Percentiles rank a stretch among this genome's conserved stretches.
phyloP scores from a whole-genome alignment of 37 sponge, comb jelly and placozoan genomes.

The Beroe ovata region DNA sequence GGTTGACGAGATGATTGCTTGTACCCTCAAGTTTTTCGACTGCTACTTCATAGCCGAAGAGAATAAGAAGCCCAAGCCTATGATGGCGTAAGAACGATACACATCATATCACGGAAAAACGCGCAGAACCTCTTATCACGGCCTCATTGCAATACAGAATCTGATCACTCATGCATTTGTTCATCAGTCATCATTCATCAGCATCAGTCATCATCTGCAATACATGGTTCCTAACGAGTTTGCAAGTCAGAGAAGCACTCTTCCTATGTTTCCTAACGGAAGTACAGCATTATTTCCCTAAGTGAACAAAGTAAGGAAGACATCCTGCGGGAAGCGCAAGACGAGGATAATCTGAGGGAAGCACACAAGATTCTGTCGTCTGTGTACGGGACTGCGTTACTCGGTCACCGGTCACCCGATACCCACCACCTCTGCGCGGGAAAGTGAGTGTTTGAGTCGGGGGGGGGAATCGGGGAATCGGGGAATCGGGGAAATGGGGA shows the following conservation, averaged over 20 bases:
- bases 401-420: conserved; percentile 17
- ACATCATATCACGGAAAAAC: too few relatives aligned
- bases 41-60: conserved; percentile 24
- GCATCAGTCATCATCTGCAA: too few relatives aligned
- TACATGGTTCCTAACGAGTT: too few relatives aligned
- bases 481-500: too few relatives aligned
- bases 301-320: conserved; percentile 51
- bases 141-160: background rate
- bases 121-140: too few relatives aligned
- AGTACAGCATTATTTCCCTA: conserved; percentile 25
- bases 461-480: too few relatives aligned
- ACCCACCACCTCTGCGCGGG: conserved; percentile 47
- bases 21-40: conserved; percentile 63
- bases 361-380: conserved; percentile 62
- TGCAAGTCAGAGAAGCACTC: too few relatives aligned
- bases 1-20: conserved; percentile 53
- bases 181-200: too few relatives aligned
- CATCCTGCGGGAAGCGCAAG: background rate
- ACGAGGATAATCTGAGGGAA: background rate
- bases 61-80: conserved; percentile 44
- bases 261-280: too few relatives aligned
- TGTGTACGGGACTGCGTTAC: conserved; percentile 20
- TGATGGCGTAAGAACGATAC: conserved; percentile 68
- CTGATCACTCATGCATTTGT: too few relatives aligned
- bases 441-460: too few relatives aligned